Conservation (phyloP, 2,113 vertebrate genomes). For the Mirza zaza region DNA sequence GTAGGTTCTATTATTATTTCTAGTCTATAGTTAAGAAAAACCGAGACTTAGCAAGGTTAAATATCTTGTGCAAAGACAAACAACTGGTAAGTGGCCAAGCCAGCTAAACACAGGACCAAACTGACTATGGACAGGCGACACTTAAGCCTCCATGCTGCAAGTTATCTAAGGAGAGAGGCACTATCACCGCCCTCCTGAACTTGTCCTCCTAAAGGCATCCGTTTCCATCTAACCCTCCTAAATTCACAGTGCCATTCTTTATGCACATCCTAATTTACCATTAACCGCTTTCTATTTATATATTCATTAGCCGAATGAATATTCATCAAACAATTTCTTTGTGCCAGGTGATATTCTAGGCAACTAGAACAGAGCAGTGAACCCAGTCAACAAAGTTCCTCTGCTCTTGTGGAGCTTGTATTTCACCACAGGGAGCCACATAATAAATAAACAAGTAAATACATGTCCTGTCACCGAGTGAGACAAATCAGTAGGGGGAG, state of each 20-base stretch:
- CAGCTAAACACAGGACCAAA: neutral
- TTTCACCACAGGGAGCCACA: neutral
- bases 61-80: neutral
- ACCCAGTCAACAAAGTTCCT: neutral
- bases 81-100: neutral
- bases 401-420: neutral
- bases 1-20: neutral
- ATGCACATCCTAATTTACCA: neutral
- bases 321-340: neutral
- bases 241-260: neutral
- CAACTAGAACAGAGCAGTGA: neutral
- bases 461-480: neutral
- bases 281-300: neutral
- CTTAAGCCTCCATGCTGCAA: neutral
- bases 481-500: neutral
- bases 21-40: neutral
- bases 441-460: neutral
- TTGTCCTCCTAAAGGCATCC: neutral
- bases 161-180: neutral
- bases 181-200: neutral
- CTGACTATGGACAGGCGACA: neutral
- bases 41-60: neutral
- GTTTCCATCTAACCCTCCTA: neutral
- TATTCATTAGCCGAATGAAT: neutral
- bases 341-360: neutral